These are phyloP conservation scores for Montipora sp. DNA, from an alignment of 64 coral and sea anemone genomes.

Conservation along the genomic window DNA sequence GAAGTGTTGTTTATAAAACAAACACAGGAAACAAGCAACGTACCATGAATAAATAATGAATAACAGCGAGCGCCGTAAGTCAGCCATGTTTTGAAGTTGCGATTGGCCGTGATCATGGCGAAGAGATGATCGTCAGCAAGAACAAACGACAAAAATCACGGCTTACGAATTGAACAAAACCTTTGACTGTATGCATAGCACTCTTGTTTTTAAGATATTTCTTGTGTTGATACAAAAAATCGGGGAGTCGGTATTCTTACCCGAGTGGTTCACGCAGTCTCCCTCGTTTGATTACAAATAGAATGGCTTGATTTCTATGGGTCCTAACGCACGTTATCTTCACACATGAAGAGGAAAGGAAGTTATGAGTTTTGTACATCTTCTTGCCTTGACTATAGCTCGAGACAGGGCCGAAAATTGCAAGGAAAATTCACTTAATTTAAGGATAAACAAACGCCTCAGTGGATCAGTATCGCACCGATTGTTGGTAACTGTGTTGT, in stretches of 20 bases:
- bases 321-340: neutral
- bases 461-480: slow-evolving; percentile 16
- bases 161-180: neutral
- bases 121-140: neutral
- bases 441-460: slow-evolving; percentile 31
- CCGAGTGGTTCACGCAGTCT: neutral
- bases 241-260: neutral
- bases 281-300: slow-evolving; percentile 24
- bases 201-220: neutral
- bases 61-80: slow-evolving; percentile 19
- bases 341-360: slow-evolving; percentile 45
- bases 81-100: slow-evolving; percentile 34
- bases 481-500: slow-evolving; percentile 70
- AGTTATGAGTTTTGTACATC: slow-evolving; percentile 90
- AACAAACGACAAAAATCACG: neutral
- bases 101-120: slow-evolving; percentile 9
- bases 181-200: no score
- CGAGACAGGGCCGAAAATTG: slow-evolving; percentile 46
- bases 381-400: slow-evolving; percentile 78
- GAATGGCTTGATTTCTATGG: neutral
- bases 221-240: neutral
- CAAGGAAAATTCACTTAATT: neutral
- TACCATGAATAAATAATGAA: slow-evolving; percentile 13
- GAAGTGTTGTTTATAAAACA: slow-evolving; percentile 34
- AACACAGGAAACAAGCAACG: slow-evolving; percentile 31